Conservation (phyloP, 2,888 invertebrate species). For the Drosophila planitibia region DNA sequence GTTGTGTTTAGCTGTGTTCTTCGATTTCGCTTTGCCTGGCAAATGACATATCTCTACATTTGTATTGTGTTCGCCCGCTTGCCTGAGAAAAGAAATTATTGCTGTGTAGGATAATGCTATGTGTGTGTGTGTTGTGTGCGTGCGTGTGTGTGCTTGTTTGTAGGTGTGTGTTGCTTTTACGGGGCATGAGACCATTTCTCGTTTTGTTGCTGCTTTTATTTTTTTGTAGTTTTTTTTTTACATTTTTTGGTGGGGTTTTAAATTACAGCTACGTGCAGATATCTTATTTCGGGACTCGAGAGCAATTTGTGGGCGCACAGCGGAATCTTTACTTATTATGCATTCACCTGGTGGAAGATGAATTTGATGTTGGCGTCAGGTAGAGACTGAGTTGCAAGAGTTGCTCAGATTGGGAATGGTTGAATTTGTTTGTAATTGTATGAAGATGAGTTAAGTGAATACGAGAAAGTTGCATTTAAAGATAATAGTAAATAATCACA, state of each 20-base stretch:
- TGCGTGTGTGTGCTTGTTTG: constrained; percentile 27
- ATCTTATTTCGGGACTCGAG: constrained; percentile 72
- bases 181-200: constrained; percentile 48
- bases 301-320: constrained; percentile 62
- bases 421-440: constrained; percentile 25
- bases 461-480: neutral
- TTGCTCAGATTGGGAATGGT: constrained; percentile 55
- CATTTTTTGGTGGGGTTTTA: constrained; percentile 63
- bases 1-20: constrained; percentile 38
- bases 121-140: constrained; percentile 15
- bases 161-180: constrained; percentile 29
- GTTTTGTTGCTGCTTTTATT: constrained; percentile 35
- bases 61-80: constrained; percentile 60
- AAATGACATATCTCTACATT: constrained; percentile 78
- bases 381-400: constrained; percentile 44
- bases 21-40: constrained; percentile 69
- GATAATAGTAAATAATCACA: constrained; percentile 2
- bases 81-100: constrained; percentile 69
- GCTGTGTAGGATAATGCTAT: constrained; percentile 65
- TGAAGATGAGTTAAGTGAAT: constrained; percentile 12
- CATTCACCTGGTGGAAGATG: constrained; percentile 60
- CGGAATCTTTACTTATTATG: constrained; percentile 24
- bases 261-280: constrained; percentile 80
- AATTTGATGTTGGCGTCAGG: constrained; percentile 60
- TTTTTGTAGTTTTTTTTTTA: constrained; percentile 30